Evolutionary conservation across 2,797 vertebrate species (phyloP).

Genomic region (Coracias cyanogaster): DNA sequence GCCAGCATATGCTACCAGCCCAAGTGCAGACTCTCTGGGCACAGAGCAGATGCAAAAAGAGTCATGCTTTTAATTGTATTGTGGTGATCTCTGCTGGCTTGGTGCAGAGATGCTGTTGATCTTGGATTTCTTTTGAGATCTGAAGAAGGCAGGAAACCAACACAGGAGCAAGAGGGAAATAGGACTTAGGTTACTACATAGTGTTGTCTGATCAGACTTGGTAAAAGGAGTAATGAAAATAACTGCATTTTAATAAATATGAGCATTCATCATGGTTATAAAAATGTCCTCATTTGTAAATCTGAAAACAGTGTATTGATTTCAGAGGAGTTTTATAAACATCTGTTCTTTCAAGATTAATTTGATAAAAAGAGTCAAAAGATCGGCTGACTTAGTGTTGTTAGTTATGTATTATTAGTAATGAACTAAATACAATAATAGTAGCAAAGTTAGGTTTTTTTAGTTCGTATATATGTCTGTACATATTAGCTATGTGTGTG

Average conservation of each 20-base stretch:
- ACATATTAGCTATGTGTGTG: background rate
- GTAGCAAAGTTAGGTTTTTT: background rate
- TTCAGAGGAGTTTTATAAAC: background rate
- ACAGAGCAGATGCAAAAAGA: background rate
- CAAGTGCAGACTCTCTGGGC: background rate
- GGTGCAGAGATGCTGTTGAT: background rate
- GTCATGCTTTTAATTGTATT: background rate
- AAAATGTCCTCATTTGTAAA: background rate
- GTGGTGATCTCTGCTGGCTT: background rate
- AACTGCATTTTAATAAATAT: background rate
- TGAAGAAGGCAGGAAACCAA: background rate
- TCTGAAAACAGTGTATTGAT: background rate
- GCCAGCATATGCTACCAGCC: background rate
- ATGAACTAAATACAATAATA: background rate
- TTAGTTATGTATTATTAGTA: background rate
- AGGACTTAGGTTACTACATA: background rate
- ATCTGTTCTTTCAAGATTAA: background rate
- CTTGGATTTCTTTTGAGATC: background rate
- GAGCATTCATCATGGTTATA: background rate
- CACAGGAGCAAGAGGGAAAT: background rate
- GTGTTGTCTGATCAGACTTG: background rate
- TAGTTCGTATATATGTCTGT: background rate
- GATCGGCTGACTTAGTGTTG: background rate
- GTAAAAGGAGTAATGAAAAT: background rate
- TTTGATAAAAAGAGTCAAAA: background rate